A percentile compares a stretch with the other conserved stretches of the same genome.
Evolutionary conservation across 2,888 invertebrate species (phyloP).

Genomic region (Nezara viridula): DNA sequence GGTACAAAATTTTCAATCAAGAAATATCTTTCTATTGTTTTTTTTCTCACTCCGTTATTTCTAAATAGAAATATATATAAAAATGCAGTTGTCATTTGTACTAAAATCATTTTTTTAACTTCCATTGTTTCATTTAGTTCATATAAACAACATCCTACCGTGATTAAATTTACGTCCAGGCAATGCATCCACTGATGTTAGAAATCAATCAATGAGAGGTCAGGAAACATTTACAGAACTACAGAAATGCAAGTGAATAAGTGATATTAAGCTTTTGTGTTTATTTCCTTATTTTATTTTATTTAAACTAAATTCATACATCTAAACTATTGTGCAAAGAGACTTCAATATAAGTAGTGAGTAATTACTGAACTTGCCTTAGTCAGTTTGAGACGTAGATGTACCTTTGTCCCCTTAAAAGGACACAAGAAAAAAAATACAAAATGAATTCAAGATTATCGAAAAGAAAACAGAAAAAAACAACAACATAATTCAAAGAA

Average conservation of each 20-base stretch:
- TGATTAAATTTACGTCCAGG: neutral
- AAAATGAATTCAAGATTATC: constrained; percentile 8
- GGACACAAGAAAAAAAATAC: constrained; percentile 63
- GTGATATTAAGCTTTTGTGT: constrained; percentile 37
- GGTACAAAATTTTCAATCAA: too few relatives aligned
- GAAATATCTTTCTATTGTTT: too few relatives aligned
- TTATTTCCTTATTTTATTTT: neutral
- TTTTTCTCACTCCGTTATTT: too few relatives aligned
- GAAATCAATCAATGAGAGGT: neutral
- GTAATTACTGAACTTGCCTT: constrained; percentile 61
- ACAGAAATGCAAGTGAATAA: constrained; percentile 7
- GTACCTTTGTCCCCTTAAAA: constrained; percentile 62
- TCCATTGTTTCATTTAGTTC: neutral
- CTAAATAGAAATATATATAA: too few relatives aligned
- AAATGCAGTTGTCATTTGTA: too few relatives aligned
- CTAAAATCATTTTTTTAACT: too few relatives aligned
- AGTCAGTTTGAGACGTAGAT: constrained; percentile 62
- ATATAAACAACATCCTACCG: neutral
- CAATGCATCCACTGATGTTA: neutral
- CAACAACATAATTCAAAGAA: constrained; percentile 55
- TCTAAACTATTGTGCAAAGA: constrained; percentile 21
- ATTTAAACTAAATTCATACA: constrained; percentile 17
- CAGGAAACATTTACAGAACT: neutral
- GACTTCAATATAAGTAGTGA: neutral
- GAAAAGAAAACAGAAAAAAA: constrained; percentile 55